Percentiles rank a stretch among this genome's conserved stretches.
phyloP scores from a whole-genome alignment of 1,140 invertebrate species.

The Calliopsis andreniformis region DNA sequence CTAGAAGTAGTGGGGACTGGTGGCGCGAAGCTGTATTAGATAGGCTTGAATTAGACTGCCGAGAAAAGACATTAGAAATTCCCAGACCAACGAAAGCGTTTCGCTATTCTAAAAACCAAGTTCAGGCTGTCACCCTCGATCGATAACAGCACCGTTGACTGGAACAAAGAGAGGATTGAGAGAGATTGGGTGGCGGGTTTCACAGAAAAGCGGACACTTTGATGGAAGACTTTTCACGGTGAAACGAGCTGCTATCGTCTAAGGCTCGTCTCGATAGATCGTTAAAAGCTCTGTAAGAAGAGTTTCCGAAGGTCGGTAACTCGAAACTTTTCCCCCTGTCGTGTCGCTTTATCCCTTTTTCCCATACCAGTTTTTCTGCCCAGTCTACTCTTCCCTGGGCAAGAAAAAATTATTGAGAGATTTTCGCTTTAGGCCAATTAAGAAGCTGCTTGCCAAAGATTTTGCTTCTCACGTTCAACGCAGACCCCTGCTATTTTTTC shows the following conservation, averaged over 20 bases:
- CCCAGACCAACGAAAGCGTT: background rate
- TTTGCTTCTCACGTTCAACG: too few relatives aligned
- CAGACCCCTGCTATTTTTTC: too few relatives aligned
- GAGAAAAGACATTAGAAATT: too few relatives aligned
- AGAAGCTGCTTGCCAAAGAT: background rate
- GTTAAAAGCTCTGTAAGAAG: slow-evolving; percentile 58
- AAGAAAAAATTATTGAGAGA: too few relatives aligned
- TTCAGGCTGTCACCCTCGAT: slow-evolving; percentile 44
- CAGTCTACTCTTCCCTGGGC: too few relatives aligned
- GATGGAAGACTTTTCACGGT: slow-evolving; percentile 53
- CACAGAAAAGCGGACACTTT: slow-evolving; percentile 36
- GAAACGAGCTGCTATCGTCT: slow-evolving; percentile 38
- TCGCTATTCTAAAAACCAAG: slow-evolving; percentile 19
- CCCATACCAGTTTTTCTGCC: too few relatives aligned
- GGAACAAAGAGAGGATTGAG: slow-evolving; percentile 11
- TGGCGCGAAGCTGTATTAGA: too few relatives aligned
- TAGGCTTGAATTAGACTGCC: too few relatives aligned
- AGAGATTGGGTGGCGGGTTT: slow-evolving; percentile 10
- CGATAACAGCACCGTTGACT: slow-evolving; percentile 55
- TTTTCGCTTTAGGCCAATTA: background rate
- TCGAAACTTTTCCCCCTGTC: too few relatives aligned
- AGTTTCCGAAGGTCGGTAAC: slow-evolving; percentile 17
- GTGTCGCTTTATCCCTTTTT: too few relatives aligned
- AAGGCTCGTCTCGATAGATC: slow-evolving; percentile 38
- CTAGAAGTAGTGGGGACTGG: too few relatives aligned